Evolutionary conservation across 2,113 vertebrate species (phyloP), one percentile per base, ranked within the genome.

Genomic region (Hippocampus abdominalis): DNA sequence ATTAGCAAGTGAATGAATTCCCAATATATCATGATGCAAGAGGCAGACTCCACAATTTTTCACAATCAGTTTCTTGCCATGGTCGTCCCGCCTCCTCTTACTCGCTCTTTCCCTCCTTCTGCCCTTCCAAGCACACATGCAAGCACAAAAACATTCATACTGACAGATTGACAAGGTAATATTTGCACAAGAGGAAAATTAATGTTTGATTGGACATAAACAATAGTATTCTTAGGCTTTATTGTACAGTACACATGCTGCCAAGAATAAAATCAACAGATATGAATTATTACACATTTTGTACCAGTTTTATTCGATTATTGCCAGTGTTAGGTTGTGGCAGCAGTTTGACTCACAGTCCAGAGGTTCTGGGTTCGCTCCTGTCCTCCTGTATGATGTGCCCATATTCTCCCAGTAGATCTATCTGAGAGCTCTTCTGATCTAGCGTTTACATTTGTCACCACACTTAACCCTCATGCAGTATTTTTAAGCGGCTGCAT

Each of bases 1-100:
- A 93, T 93, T 93, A 92, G 91, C 84, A 81, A 90, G 89, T 87
- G 81, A 93, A 84, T 87, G 92, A 36, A 91, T 92, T 93, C 90
- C 89, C 91, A 90, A 93, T 44, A 13, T 44, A 44, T 44, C 42
- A 44, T 15, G 42, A 44, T 15, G 42, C 42, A 44, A 15, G 42
- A 12, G 42, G 42, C 42, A 44, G 42, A 44, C 10, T 44, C 42
- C 42, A 88, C 88, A 88, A 91, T 91, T 89, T 90, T 89, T 91
- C 88, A 90, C 85, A 77, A 85, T 75, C 89, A 92, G 89, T 91
- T 88, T 91, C 90, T 87, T 91, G 86, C 88, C 85, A 78, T 77
- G 70, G 63, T 76, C 32, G 75, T 72, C 40, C 77, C 81, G 54
- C 82, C 85, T 76, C 76, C 2, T 76, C 73, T 3, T 3, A 42